These are phyloP conservation scores for Xylocampa areola DNA, from an alignment of 2,888 invertebrate genomes.

Conservation along the genomic window DNA sequence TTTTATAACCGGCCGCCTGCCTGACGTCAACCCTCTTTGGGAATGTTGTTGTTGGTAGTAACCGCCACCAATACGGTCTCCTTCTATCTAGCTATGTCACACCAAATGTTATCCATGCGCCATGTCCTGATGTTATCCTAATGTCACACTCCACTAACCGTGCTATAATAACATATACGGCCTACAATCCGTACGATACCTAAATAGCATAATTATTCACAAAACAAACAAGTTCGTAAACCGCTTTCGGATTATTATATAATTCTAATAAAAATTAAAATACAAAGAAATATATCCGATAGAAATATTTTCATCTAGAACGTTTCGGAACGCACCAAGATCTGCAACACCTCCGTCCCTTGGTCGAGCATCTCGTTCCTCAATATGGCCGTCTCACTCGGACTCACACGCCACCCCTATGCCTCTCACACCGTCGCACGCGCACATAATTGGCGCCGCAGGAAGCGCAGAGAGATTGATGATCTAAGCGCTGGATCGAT, in stretches of 20 bases:
- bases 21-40: too few species aligned
- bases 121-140: too few species aligned
- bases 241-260: neutral
- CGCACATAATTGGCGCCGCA: slow-evolving; percentile 76
- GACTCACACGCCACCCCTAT: slow-evolving; percentile 15
- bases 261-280: neutral
- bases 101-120: too few species aligned
- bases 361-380: slow-evolving; percentile 59
- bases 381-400: slow-evolving; percentile 56
- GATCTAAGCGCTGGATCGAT: slow-evolving; percentile 79
- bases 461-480: slow-evolving; percentile 84
- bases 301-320: slow-evolving; percentile 33
- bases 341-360: slow-evolving; percentile 68
- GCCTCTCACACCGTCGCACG: slow-evolving; percentile 65
- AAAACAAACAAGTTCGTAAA: too few species aligned
- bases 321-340: slow-evolving; percentile 63
- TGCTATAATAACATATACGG: too few species aligned
- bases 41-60: too few species aligned
- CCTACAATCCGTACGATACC: too few species aligned
- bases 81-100: too few species aligned
- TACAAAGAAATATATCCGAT: slow-evolving; percentile 5
- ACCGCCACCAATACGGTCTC: too few species aligned
- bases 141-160: too few species aligned
- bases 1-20: too few species aligned
- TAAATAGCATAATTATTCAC: too few species aligned